phyloP scores from a whole-genome alignment of 2,113 vertebrate genomes.

The Rhinoptilus africanus region DNA sequence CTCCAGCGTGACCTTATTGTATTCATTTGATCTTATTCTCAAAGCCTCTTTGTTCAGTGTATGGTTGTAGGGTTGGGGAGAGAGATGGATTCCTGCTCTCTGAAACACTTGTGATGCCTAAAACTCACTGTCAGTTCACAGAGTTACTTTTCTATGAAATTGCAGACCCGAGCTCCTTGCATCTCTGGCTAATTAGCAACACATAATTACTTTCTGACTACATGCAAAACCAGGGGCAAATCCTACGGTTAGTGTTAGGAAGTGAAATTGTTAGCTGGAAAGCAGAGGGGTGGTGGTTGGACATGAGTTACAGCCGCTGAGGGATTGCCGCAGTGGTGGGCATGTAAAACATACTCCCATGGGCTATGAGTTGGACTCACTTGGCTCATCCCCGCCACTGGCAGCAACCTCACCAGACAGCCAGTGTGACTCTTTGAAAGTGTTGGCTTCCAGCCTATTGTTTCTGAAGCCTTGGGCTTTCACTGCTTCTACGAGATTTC shows the following conservation, averaged over 20 bases:
- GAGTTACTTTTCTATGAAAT: background rate
- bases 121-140: background rate
- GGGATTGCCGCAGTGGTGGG: background rate
- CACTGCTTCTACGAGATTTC: background rate
- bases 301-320: background rate
- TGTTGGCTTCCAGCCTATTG: background rate
- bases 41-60: too few relatives aligned
- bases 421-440: background rate
- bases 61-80: background rate
- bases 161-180: background rate
- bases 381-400: background rate
- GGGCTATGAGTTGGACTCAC: background rate
- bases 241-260: background rate
- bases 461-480: background rate
- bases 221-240: background rate
- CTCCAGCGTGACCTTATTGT: background rate
- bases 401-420: background rate
- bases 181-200: background rate
- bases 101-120: background rate
- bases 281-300: background rate
- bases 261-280: background rate
- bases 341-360: rapidly evolving
- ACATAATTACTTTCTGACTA: background rate
- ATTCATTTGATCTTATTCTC: background rate
- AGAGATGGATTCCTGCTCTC: background rate